Percentiles rank a stretch among this genome's conserved stretches.
phyloP scores from a whole-genome alignment of 1,140 invertebrate species.

The Cydia splendana region DNA sequence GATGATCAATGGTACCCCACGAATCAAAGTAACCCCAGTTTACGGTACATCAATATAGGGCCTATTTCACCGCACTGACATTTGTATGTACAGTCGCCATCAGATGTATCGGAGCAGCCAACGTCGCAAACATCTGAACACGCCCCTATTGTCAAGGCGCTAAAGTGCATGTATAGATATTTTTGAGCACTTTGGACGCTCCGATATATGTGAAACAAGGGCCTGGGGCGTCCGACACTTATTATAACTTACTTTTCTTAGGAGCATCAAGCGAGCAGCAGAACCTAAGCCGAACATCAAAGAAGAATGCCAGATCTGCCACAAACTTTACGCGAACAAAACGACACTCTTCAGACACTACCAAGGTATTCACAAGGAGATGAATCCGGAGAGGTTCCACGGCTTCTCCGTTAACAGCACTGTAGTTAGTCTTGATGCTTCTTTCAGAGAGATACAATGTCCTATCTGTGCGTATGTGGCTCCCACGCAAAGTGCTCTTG shows the following conservation, averaged over 20 bases:
- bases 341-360: background rate
- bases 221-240: too few species aligned
- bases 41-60: too few species aligned
- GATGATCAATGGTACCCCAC: too few species aligned
- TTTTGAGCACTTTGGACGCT: too few species aligned
- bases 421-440: background rate
- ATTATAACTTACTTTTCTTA: background rate
- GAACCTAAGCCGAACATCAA: background rate
- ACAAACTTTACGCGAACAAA: conserved; percentile 1
- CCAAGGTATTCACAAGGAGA: background rate
- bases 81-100: too few species aligned
- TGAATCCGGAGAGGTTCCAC: conserved; percentile 5
- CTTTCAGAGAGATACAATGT: background rate
- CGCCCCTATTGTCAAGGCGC: too few species aligned
- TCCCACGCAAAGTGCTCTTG: background rate
- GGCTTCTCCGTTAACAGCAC: background rate
- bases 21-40: too few species aligned
- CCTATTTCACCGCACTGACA: too few species aligned
- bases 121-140: too few species aligned
- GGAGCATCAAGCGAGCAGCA: background rate
- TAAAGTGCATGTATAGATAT: too few species aligned
- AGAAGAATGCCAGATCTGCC: conserved; percentile 7
- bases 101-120: too few species aligned
- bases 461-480: background rate
- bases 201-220: too few species aligned